A percentile compares a stretch with the other conserved stretches of the same genome.
Conservation (phyloP, 2,888 invertebrate species). For the Diarsia rubi region DNA sequence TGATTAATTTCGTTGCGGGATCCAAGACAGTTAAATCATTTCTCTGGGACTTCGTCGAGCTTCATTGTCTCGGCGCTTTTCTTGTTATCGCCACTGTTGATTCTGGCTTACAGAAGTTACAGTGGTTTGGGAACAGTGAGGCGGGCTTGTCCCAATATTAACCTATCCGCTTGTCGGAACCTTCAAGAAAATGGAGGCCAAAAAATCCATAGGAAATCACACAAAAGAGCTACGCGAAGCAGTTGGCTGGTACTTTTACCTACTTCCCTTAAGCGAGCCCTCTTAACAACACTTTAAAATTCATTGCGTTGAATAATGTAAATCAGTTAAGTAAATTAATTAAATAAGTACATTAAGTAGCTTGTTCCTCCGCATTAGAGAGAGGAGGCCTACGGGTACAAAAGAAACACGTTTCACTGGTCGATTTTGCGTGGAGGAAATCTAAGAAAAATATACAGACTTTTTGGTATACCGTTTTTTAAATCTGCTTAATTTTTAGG, state of each 20-base stretch:
- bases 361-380: conserved; percentile 19
- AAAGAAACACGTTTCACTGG: conserved; percentile 17
- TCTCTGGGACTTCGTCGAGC: no score
- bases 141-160: no score
- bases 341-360: conserved; percentile 48
- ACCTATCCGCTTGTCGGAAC: not conserved
- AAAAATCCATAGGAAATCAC: not conserved
- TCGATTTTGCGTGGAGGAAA: conserved; percentile 1
- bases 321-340: conserved; percentile 57
- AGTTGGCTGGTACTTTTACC: not conserved
- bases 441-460: not conserved
- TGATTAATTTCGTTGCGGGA: no score
- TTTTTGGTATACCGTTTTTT: conserved; percentile 12
- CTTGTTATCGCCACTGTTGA: no score
- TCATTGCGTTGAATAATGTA: conserved; percentile 50
- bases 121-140: no score
- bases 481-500: conserved; percentile 43
- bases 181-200: not conserved
- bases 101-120: no score
- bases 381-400: conserved; percentile 13
- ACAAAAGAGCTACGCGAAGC: not conserved
- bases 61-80: no score
- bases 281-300: conserved; percentile 35
- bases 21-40: no score
- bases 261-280: conserved; percentile 13